Evolutionary conservation across 1,140 invertebrate species (phyloP), one percentile per base, ranked within the genome.

Genomic region (Ditylenchus dipsaci): DNA sequence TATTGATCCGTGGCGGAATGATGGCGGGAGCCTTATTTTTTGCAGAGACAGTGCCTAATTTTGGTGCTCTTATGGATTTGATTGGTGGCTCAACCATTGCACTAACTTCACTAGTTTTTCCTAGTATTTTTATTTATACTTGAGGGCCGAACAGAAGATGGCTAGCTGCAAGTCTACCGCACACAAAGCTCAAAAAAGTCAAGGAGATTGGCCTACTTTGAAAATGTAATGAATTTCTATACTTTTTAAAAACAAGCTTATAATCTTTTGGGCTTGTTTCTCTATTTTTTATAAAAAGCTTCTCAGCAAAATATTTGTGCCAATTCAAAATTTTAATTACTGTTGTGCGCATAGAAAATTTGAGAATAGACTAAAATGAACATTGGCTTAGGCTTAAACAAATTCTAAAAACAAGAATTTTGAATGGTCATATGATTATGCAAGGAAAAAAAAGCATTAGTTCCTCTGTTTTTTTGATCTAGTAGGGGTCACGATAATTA

Each of bases 21-120:
- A 86, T 92, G 15, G 85, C 87, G 0, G 68, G 89, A 0, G 88
- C 89, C 0, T 87, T 93, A 1, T 88, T 91, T 19, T 84, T 93
- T 9, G 91, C 89, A 0, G 90, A 92, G 84, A 88, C 89, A 7
- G 87, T 95, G 1, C 91, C 92, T 0, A 86, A 89, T 71, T 94
- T 95, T 80, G 91, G 92, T 71, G 85, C 91, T 19, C 88, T 95
- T 0, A 90, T 95, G 88, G 88, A 91, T 29, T 84, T 95, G 1
- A 88, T 95, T 7, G 91, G 91, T 0, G 92, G 90, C 0, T 90
- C 90, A 0, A 91, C 91, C 0, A n/a, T 78, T 15, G 74, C 69
- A 49, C 67, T 84, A 11, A 71, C 83, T 47, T 82, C 82, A 1
- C 78, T 84, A 38, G 72, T 86, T 29, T 78, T 83, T 38, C 85